phyloP scores from a whole-genome alignment of 2,113 vertebrate genomes.

The Cichladusa arquata region DNA sequence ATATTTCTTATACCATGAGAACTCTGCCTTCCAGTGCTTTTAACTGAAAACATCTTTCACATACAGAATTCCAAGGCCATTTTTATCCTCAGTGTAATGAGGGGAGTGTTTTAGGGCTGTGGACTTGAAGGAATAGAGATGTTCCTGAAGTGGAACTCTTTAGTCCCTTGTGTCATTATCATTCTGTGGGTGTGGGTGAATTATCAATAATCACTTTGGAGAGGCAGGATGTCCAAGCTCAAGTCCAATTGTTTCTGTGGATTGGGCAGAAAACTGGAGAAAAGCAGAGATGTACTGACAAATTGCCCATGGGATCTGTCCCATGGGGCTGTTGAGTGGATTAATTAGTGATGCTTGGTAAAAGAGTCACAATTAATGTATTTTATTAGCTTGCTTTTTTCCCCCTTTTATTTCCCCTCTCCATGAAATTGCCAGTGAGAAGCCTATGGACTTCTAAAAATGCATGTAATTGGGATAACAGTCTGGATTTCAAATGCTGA shows the following conservation, averaged over 20 bases:
- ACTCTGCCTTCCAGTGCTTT: background rate
- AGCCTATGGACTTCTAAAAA: background rate
- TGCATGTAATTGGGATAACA: background rate
- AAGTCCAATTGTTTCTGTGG: background rate
- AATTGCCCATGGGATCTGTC: background rate
- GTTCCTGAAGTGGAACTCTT: background rate
- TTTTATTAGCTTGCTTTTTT: background rate
- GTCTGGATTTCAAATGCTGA: background rate
- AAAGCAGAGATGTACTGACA: background rate
- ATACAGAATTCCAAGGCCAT: background rate
- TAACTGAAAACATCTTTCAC: background rate
- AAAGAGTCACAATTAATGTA: slow-evolving; percentile 14
- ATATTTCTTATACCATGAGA: background rate
- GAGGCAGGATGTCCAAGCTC: background rate
- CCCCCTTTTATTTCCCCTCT: background rate
- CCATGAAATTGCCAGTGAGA: background rate
- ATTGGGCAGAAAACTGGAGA: background rate
- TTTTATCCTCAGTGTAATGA: background rate
- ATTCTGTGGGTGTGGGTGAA: background rate
- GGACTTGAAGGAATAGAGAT: background rate
- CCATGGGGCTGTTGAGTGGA: background rate
- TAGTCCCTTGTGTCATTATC: background rate
- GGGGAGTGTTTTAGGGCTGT: background rate
- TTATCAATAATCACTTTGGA: background rate
- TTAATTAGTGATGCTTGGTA: slow-evolving; percentile 36